Evolutionary conservation across 2,113 vertebrate genomes (phyloP), one percentile per base, ranked within the genome.

Genomic region (Solea solea): DNA sequence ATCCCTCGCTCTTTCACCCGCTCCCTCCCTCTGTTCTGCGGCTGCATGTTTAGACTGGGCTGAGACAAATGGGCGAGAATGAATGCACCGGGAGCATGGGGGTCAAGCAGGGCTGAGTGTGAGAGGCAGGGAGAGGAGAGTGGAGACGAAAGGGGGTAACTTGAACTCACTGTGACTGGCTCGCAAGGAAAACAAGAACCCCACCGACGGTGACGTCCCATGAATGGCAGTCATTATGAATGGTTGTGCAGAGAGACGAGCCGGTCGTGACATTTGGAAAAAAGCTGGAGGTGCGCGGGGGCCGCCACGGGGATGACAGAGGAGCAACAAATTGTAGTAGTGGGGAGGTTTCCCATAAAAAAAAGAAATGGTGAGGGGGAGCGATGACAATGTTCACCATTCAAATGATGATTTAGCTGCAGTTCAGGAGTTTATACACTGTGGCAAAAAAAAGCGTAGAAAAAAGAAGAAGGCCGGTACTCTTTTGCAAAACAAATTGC

Each of bases 21-120:
- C 54, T 50, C 58, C 12, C 44, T n/a, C 50, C 54, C 57, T 53
- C 58, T 71, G 27, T 67, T 64, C 62, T 59, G 56, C 45, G 62
- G 74, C 67, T 71, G 86, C 72, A 77, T 91, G 91, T 93, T 93
- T 93, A 90, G 89, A 91, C 90, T 93, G 87, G 82, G 68, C 63
- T 62, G 63, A 89, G 89, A 93, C 86, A 88, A 87, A 87, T 85
- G 78, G 76, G 76, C 84, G 64, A 74, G 79, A 81, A 81, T 89
- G 86, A 90, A 85, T 80, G 77, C 21, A 28, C 76, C 60, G 72
- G 78, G 85, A 86, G 82, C 52, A 48, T 57, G 71, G 56, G 78
- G 89, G 86, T 86, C 88, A 90, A 88, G 90, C 76, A 84, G 80
- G 64, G 72, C 70, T 64, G 78, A 87, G 87, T 69, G 78, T 41